Evolutionary conservation across 1,140 invertebrate species (phyloP).

Genomic region (Drosophila oshimai): DNA sequence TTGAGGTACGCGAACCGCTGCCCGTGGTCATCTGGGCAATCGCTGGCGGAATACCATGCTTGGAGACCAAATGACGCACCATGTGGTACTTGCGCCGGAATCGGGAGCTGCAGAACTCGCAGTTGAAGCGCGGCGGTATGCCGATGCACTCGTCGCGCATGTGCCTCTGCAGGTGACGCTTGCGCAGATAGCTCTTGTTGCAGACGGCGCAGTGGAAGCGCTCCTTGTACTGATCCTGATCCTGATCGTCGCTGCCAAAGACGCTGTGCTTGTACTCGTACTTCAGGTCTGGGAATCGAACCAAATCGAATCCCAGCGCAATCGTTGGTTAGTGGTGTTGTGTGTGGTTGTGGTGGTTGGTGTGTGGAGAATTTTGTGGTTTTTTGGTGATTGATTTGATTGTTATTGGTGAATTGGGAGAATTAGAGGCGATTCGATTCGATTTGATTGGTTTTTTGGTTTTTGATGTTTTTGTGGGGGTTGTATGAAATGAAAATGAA

Average conservation of each 20-base stretch:
- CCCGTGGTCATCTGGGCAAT: constrained; percentile 76
- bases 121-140: constrained; percentile 87
- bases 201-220: constrained; percentile 86
- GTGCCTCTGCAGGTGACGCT: constrained; percentile 87
- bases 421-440: constrained; percentile 32
- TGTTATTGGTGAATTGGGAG: constrained; percentile 11
- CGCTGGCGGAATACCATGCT: constrained; percentile 80
- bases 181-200: constrained; percentile 86
- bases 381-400: constrained; percentile 3
- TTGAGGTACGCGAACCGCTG: constrained; percentile 50
- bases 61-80: constrained; percentile 84
- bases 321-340: constrained; percentile 16
- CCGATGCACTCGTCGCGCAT: constrained; percentile 87
- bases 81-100: constrained; percentile 86
- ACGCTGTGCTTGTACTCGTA: constrained; percentile 62
- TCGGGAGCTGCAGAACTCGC: constrained; percentile 85
- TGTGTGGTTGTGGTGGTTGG: constrained; percentile 15
- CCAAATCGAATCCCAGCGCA: constrained; percentile 19
- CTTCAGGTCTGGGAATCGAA: constrained; percentile 39
- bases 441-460: constrained; percentile 36
- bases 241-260: constrained; percentile 49
- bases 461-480: constrained; percentile 16
- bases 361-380: constrained; percentile 10
- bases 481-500: constrained; percentile 81
- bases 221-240: constrained; percentile 44